phyloP scores from a whole-genome alignment of 2,888 invertebrate species.

The Leucozona laternaria region DNA sequence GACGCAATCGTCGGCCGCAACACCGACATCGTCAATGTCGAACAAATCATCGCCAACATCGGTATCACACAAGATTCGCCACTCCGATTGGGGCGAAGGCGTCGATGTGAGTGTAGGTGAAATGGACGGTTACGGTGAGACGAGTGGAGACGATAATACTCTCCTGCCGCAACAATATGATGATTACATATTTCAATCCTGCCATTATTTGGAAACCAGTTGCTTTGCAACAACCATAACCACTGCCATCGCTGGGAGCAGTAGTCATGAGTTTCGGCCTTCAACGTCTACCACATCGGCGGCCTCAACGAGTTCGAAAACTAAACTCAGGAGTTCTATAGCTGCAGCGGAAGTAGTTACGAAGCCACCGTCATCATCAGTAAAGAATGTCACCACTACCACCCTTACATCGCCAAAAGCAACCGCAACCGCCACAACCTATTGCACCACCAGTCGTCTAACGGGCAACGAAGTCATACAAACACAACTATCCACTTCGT shows the following conservation, averaged over 20 bases:
- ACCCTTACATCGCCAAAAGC: slow-evolving; percentile 66
- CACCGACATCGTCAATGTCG: slow-evolving; percentile 70
- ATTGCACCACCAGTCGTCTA: slow-evolving; percentile 77
- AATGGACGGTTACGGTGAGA: slow-evolving; percentile 43
- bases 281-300: slow-evolving; percentile 80
- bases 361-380: slow-evolving; percentile 76
- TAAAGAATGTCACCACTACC: slow-evolving; percentile 28
- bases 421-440: slow-evolving; percentile 66
- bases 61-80: slow-evolving; percentile 81
- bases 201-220: slow-evolving; percentile 83
- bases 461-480: slow-evolving; percentile 81
- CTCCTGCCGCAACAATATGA: slow-evolving; percentile 80
- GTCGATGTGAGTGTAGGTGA: slow-evolving; percentile 51
- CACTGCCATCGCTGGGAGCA: slow-evolving; percentile 83
- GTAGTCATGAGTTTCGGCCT: slow-evolving; percentile 82
- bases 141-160: slow-evolving; percentile 50
- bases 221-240: slow-evolving; percentile 83
- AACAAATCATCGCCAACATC: slow-evolving; percentile 80
- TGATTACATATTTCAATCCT: slow-evolving; percentile 83
- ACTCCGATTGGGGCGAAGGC: slow-evolving; percentile 74
- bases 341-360: slow-evolving; percentile 65
- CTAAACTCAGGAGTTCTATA: slow-evolving; percentile 68
- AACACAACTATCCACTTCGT: slow-evolving; percentile 81
- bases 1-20: slow-evolving; percentile 73
- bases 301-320: slow-evolving; percentile 76